These are phyloP conservation scores for Myxocyprinus asiaticus DNA, from an alignment of 2,113 vertebrate genomes.

Conservation along the genomic window DNA sequence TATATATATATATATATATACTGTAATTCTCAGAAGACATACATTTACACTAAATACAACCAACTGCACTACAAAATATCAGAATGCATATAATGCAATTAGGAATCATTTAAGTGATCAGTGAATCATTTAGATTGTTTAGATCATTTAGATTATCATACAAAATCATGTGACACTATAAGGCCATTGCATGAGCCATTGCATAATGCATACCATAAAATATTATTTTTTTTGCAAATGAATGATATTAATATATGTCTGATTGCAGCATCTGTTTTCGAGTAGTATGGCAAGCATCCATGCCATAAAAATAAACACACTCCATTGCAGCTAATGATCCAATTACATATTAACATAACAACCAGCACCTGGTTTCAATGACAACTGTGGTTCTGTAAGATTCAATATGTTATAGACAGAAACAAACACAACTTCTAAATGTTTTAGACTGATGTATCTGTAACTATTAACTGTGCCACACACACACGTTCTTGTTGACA, in stretches of 20 bases:
- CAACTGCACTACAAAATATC: too few species aligned
- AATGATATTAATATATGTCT: neutral
- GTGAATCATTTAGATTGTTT: too few species aligned
- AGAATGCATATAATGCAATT: too few species aligned
- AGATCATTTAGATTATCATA: too few species aligned
- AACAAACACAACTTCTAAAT: neutral
- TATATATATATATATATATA: too few species aligned
- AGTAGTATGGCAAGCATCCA: neutral
- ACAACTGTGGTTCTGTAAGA: neutral
- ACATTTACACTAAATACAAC: too few species aligned
- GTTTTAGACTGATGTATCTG: slow-evolving; percentile 20
- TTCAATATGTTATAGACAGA: neutral
- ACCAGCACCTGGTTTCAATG: neutral
- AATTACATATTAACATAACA: neutral
- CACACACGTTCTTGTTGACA: slow-evolving; percentile 18
- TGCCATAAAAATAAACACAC: neutral
- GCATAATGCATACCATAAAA: too few species aligned
- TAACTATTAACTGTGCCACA: slow-evolving; percentile 19
- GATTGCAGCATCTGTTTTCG: neutral
- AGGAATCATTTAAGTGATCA: too few species aligned
- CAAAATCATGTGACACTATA: too few species aligned
- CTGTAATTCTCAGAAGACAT: too few species aligned
- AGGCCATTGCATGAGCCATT: too few species aligned
- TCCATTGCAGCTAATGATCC: neutral
- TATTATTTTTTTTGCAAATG: too few species aligned